Conservation (phyloP, 2,113 vertebrate genomes). For the Limnothrissa miodon region DNA sequence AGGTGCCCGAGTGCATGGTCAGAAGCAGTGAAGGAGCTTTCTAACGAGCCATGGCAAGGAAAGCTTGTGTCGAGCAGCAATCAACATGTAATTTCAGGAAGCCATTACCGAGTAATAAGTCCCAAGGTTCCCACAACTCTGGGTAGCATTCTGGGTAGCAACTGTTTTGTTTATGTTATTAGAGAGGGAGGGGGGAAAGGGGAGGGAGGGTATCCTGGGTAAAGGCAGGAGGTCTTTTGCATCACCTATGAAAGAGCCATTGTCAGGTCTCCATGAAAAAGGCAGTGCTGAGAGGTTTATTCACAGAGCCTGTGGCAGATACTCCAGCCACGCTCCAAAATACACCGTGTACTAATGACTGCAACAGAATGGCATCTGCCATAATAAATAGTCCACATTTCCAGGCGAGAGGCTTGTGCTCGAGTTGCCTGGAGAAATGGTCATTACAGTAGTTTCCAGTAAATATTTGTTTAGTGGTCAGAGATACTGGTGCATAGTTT, state of each 20-base stretch:
- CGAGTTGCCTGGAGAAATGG: conserved; percentile 23
- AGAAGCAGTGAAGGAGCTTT: background rate
- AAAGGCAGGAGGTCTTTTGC: background rate
- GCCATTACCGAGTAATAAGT: background rate
- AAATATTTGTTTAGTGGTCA: conserved; percentile 54
- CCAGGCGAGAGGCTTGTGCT: conserved; percentile 35
- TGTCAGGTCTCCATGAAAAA: background rate
- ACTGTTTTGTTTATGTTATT: background rate
- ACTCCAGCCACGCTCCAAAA: conserved; percentile 40
- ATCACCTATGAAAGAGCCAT: conserved; percentile 4
- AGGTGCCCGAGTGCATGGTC: background rate
- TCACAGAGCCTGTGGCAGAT: conserved; percentile 35
- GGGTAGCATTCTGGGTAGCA: background rate
- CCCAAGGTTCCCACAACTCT: background rate
- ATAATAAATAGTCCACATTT: conserved; percentile 40
- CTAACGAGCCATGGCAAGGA: background rate
- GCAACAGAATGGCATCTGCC: conserved; percentile 22
- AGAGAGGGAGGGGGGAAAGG: background rate
- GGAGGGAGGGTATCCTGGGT: background rate
- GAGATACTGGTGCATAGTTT: conserved; percentile 51
- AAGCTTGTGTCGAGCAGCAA: background rate
- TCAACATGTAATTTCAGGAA: conserved; percentile 19
- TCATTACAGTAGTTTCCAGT: conserved; percentile 55
- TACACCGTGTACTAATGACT: conserved; percentile 34
- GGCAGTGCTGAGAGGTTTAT: conserved; percentile 32